phyloP scores from a whole-genome alignment of 2,113 vertebrate species.

The Alosa alosa region DNA sequence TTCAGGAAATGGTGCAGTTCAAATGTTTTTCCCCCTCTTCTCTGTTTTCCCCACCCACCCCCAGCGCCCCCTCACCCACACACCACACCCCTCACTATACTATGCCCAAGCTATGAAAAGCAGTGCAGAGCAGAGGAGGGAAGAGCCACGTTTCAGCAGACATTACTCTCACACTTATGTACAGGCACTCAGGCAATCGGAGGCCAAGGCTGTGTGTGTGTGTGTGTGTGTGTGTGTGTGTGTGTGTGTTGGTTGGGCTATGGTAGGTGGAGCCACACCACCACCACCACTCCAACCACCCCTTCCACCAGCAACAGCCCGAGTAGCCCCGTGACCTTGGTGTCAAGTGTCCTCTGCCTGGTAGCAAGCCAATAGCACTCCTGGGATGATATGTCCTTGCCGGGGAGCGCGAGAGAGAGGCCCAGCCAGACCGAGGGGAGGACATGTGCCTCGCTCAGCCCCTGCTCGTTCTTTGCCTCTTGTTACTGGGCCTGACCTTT shows the following conservation, averaged over 20 bases:
- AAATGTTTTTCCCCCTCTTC: constrained; percentile 37
- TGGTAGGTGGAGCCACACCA: neutral
- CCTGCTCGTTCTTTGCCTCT: constrained; percentile 25
- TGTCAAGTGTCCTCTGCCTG: constrained; percentile 71
- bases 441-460: neutral
- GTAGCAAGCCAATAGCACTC: constrained; percentile 75
- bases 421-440: constrained; percentile 25
- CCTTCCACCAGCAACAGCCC: constrained; percentile 42
- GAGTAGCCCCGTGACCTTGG: constrained; percentile 67
- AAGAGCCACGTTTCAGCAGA: constrained; percentile 21
- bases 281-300: constrained; percentile 38
- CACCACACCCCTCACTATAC: neutral
- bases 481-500: constrained; percentile 41
- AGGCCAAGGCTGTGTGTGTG: constrained; percentile 4
- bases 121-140: neutral
- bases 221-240: too few relatives aligned
- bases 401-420: constrained; percentile 56
- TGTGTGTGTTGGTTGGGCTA: too few relatives aligned
- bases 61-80: constrained; percentile 1
- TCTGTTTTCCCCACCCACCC: neutral
- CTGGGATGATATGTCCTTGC: constrained; percentile 72
- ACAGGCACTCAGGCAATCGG: constrained; percentile 5
- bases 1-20: constrained; percentile 58
- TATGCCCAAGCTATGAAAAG: constrained; percentile 33
- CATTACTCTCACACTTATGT: constrained; percentile 18